A percentile compares a stretch with the other conserved stretches of the same genome.
Evolutionary conservation across 1,140 invertebrate species (phyloP).

Genomic region (Drosophila azteca): DNA sequence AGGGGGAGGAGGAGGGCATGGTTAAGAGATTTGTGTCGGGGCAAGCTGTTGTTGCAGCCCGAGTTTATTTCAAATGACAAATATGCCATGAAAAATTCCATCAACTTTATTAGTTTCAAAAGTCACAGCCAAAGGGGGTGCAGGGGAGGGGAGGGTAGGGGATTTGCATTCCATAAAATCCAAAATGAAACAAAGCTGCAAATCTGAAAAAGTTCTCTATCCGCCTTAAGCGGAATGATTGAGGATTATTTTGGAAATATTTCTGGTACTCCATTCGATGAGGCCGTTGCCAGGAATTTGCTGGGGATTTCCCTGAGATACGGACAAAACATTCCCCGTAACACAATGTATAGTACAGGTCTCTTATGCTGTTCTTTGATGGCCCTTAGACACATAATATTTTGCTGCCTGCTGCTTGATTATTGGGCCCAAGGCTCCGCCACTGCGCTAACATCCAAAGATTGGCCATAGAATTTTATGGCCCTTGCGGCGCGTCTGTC

Average conservation of each 20-base stretch:
- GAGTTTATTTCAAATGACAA: constrained; percentile 18
- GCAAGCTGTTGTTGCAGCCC: constrained; percentile 12
- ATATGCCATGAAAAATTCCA: constrained; percentile 14
- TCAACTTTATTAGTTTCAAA: constrained; percentile 14
- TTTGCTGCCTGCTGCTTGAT: constrained; percentile 18
- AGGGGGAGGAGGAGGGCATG: neutral
- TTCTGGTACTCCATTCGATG: too few relatives aligned
- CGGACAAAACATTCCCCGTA: too few relatives aligned
- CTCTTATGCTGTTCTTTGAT: neutral
- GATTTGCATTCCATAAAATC: too few relatives aligned
- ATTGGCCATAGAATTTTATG: constrained; percentile 79
- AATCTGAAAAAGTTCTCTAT: too few relatives aligned
- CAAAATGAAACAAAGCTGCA: too few relatives aligned
- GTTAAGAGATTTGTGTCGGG: constrained; percentile 34
- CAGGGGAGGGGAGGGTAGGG: too few relatives aligned
- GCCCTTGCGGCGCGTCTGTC: constrained; percentile 56
- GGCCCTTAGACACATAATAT: constrained; percentile 17
- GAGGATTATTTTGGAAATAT: too few relatives aligned
- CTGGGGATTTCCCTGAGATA: too few relatives aligned
- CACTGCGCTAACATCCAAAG: constrained; percentile 72
- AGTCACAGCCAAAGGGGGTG: too few relatives aligned
- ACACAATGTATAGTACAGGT: too few relatives aligned
- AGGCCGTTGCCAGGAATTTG: too few relatives aligned
- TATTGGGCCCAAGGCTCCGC: constrained; percentile 57
- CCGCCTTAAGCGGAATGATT: too few relatives aligned